phyloP scores from a whole-genome alignment of 2,797 vertebrate species.

The Kryptolebias ocellatus region DNA sequence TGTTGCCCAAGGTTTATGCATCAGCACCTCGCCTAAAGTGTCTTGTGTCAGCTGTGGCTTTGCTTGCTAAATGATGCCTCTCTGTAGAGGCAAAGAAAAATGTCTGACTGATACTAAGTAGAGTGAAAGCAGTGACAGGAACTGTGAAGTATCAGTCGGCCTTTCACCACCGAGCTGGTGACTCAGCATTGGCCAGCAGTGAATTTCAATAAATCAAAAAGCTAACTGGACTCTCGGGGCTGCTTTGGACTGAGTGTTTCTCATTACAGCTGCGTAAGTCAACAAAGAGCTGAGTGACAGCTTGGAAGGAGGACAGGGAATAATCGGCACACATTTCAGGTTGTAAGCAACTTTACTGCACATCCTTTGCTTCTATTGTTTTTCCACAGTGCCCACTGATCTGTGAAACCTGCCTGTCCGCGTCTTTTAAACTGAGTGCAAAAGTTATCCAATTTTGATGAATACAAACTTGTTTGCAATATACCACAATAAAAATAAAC shows the following conservation, averaged over 20 bases:
- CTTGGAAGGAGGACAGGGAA: constrained; percentile 54
- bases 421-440: no score
- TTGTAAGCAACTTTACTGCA: constrained; percentile 61
- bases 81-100: constrained; percentile 38
- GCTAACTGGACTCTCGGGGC: constrained; percentile 72
- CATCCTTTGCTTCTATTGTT: constrained; percentile 35
- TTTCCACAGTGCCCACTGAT: constrained; percentile 36
- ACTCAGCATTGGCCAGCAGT: constrained; percentile 73
- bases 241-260: constrained; percentile 66
- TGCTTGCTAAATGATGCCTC: constrained; percentile 45
- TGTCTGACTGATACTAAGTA: constrained; percentile 64
- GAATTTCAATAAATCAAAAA: constrained; percentile 82
- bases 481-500: no score
- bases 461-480: no score
- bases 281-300: constrained; percentile 68
- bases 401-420: constrained; percentile 10
- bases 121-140: constrained; percentile 59
- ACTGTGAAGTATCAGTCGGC: constrained; percentile 64
- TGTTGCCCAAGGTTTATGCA: constrained; percentile 29
- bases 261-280: constrained; percentile 67
- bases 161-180: constrained; percentile 70
- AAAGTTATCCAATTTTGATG: no score
- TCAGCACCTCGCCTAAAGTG: constrained; percentile 34
- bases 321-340: constrained; percentile 52
- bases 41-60: constrained; percentile 41